Conservation (phyloP, 2,797 vertebrate genomes). For the Antrozous pallidus region DNA sequence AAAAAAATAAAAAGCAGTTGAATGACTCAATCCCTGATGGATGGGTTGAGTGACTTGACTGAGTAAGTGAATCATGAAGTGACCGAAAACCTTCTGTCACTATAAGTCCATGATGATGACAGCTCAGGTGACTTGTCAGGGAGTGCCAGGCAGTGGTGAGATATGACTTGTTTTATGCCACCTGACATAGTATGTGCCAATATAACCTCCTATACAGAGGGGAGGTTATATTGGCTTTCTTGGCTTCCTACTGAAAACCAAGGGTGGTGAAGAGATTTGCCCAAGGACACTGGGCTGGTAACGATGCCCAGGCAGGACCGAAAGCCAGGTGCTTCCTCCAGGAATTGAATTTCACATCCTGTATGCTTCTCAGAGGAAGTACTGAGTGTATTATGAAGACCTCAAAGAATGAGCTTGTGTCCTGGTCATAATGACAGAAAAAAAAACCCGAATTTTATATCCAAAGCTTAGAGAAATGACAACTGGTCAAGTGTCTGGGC, state of each 20-base stretch:
- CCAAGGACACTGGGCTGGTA: neutral
- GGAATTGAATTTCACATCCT: too few species aligned
- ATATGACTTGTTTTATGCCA: neutral
- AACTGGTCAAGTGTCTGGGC: neutral
- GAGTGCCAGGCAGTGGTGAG: neutral
- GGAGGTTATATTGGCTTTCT: too few species aligned
- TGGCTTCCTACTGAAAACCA: too few species aligned
- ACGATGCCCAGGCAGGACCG: neutral
- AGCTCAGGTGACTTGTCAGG: neutral
- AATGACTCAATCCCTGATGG: neutral
- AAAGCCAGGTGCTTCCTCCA: neutral
- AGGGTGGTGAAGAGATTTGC: neutral
- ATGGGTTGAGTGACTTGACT: rapidly evolving
- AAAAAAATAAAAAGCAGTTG: neutral
- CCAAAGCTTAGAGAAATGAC: neutral
- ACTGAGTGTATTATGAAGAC: neutral
- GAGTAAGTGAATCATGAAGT: neutral
- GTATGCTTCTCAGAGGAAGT: neutral
- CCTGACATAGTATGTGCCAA: neutral
- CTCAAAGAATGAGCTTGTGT: neutral
- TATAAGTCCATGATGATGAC: neutral
- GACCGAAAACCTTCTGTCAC: neutral
- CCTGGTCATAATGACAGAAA: neutral
- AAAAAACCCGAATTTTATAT: neutral
- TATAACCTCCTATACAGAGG: neutral